Percentiles rank a stretch among this genome's conserved stretches.
Evolutionary conservation across 2,113 vertebrate genomes (phyloP).

Genomic region (Smithornis capensis): DNA sequence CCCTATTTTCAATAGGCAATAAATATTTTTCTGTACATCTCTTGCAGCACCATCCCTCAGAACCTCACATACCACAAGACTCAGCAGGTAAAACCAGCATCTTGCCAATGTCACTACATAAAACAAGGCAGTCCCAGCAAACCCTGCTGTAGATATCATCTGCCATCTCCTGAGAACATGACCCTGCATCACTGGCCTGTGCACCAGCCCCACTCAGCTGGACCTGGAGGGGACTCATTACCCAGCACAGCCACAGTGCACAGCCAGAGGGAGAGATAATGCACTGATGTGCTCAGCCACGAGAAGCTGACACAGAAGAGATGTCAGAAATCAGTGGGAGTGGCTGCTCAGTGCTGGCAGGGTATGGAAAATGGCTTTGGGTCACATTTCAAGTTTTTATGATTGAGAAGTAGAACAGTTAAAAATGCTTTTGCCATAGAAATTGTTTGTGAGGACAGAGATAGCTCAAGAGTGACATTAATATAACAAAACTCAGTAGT

Average conservation of each 20-base stretch:
- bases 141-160: rapidly evolving
- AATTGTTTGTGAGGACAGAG: background rate
- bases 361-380: background rate
- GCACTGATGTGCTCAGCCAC: background rate
- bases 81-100: background rate
- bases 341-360: background rate
- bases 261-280: background rate
- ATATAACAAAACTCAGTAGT: too few species aligned
- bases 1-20: background rate
- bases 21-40: background rate
- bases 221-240: background rate
- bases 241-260: background rate
- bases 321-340: background rate
- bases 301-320: background rate
- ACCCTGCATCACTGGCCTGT: background rate
- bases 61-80: background rate
- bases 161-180: rapidly evolving
- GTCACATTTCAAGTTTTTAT: background rate
- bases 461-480: background rate
- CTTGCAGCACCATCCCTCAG: background rate
- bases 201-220: background rate
- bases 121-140: background rate
- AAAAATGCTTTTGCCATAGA: background rate
- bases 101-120: background rate
- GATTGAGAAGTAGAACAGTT: background rate